Percentiles rank a stretch among this genome's conserved stretches.
Evolutionary conservation across 2,113 vertebrate genomes (phyloP).

Genomic region (Grus americana): DNA sequence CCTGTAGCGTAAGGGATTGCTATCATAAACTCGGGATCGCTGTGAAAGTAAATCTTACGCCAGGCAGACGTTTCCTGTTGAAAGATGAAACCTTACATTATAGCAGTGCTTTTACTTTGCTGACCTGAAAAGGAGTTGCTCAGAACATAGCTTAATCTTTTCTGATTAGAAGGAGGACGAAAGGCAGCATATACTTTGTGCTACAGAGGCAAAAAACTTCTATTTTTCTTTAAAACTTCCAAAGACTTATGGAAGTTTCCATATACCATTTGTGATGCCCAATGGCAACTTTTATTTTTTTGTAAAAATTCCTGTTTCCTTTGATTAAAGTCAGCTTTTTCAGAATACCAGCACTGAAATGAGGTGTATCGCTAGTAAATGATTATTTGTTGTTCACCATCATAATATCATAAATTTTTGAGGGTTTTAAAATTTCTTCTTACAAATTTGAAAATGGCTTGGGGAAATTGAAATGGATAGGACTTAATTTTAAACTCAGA

Average conservation of each 20-base stretch:
- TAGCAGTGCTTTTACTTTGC: not conserved
- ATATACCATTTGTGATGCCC: not conserved
- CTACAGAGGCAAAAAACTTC: not conserved
- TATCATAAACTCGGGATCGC: not conserved
- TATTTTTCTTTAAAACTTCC: not conserved
- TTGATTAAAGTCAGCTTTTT: not conserved
- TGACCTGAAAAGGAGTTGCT: not conserved
- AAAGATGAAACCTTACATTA: constrained; percentile 3
- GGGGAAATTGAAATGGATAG: not conserved
- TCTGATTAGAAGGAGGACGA: not conserved
- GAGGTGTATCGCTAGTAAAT: not conserved
- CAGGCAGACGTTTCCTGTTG: constrained; percentile 36
- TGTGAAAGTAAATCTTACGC: not conserved
- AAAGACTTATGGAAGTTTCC: not conserved
- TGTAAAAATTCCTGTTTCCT: not conserved
- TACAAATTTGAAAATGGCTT: not conserved
- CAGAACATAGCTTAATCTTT: not conserved
- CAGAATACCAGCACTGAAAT: not conserved
- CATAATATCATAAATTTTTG: not conserved
- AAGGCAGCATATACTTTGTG: not conserved
- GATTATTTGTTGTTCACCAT: not conserved
- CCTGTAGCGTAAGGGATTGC: not conserved
- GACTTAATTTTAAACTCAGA: not conserved
- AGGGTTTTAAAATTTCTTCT: not conserved
- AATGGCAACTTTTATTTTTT: not conserved